A percentile compares a stretch with the other conserved stretches of the same genome.
phyloP scores from a whole-genome alignment of 2,797 vertebrate genomes.

The Hemitrygon akajei region DNA sequence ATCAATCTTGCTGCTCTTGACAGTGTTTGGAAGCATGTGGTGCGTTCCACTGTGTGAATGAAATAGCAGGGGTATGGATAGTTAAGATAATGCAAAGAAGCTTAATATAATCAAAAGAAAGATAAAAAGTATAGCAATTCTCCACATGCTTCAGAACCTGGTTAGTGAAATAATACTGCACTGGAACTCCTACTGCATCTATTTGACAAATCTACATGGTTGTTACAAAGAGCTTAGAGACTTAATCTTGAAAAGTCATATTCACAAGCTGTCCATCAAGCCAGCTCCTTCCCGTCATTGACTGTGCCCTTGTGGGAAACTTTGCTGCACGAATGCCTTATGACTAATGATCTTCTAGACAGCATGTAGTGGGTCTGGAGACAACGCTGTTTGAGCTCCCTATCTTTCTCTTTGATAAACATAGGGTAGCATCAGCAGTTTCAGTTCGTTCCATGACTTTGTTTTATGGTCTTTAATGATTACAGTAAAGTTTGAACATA shows the following conservation, averaged over 20 bases:
- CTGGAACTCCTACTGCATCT: neutral
- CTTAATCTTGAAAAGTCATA: constrained; percentile 18
- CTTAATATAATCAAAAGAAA: neutral
- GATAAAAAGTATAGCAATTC: neutral
- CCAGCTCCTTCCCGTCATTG: constrained; percentile 3
- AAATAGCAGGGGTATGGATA: neutral
- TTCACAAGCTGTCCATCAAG: constrained; percentile 17
- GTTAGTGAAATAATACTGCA: neutral
- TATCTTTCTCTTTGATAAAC: constrained; percentile 4
- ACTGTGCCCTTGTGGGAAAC: neutral
- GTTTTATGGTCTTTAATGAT: neutral
- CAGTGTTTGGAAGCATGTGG: neutral
- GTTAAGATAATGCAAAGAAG: neutral
- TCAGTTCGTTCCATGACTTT: neutral
- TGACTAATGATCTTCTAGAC: constrained; percentile 5
- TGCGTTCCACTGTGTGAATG: neutral
- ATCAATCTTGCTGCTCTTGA: neutral
- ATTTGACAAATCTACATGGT: constrained; percentile 21
- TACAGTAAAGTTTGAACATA: neutral
- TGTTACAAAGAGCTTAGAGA: neutral
- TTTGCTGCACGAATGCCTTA: neutral
- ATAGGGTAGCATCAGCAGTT: neutral
- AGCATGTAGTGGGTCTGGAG: neutral
- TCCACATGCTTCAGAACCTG: neutral
- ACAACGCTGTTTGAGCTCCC: neutral